Conservation (phyloP, 2,797 vertebrate genomes). For the Periparus ater region DNA sequence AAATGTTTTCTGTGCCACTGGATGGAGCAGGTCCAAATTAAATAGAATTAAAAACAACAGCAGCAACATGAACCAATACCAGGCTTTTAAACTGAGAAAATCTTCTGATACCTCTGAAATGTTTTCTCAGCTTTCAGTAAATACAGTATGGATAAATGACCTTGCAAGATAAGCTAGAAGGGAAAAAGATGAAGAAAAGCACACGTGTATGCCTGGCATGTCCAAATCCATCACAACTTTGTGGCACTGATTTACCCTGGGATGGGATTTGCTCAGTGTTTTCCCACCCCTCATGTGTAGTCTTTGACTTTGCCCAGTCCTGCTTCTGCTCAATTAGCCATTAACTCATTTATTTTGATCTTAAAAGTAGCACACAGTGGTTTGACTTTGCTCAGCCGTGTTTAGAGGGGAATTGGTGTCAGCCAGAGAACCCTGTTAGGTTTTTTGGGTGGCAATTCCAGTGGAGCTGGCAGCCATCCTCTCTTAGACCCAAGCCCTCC, state of each 20-base stretch:
- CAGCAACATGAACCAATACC: not conserved
- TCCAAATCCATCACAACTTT: not conserved
- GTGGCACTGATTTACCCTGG: not conserved
- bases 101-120: not conserved
- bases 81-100: not conserved
- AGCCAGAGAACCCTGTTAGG: not conserved
- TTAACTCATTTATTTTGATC: conserved; percentile 61
- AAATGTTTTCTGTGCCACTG: conserved; percentile 58
- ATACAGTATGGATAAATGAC: not conserved
- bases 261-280: not conserved
- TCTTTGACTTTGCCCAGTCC: conserved; percentile 63
- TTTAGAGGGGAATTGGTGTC: not conserved
- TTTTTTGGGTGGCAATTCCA: not conserved
- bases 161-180: not conserved
- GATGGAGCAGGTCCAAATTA: conserved; percentile 52
- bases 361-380: conserved; percentile 52
- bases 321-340: conserved; percentile 53
- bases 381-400: not conserved
- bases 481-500: not conserved
- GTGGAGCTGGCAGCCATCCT: not conserved
- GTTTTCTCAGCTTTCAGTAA: not conserved
- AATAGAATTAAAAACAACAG: conserved; percentile 40
- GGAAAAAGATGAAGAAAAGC: not conserved
- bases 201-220: not conserved
- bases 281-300: not conserved